A percentile compares a stretch with the other conserved stretches of the same genome.
These are phyloP conservation scores for Podarcis muralis DNA, from an alignment of 2,113 vertebrate genomes.

Conservation along the genomic window DNA sequence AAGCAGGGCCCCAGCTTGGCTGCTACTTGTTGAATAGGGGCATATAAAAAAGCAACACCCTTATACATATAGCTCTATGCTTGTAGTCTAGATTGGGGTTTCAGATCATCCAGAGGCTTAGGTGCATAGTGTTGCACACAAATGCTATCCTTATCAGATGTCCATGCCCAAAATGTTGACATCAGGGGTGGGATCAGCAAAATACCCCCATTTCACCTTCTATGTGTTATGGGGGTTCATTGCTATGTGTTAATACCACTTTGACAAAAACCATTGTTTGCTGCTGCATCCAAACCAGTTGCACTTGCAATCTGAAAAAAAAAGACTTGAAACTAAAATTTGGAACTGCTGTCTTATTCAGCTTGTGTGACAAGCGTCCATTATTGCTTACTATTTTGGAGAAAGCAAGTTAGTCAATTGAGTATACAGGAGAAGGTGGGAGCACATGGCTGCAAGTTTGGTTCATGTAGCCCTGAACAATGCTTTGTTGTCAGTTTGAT, in stretches of 20 bases:
- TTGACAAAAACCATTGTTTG: background rate
- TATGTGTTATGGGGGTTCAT: background rate
- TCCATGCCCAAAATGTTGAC: background rate
- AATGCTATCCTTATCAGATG: background rate
- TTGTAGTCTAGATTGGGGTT: no score
- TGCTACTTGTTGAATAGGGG: background rate
- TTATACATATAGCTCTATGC: background rate
- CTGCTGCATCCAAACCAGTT: background rate
- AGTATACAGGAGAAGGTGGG: background rate
- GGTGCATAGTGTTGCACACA: background rate
- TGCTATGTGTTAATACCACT: background rate
- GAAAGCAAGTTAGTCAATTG: background rate
- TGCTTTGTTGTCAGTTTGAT: background rate
- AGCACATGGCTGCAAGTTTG: background rate
- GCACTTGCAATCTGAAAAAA: background rate
- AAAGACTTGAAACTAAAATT: background rate
- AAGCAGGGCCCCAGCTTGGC: no score
- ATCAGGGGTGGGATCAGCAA: background rate
- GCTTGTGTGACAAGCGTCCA: background rate
- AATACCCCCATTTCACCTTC: background rate
- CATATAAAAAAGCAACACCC: background rate
- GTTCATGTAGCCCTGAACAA: background rate
- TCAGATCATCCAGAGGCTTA: background rate
- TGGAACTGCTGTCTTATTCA: background rate
- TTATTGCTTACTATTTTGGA: background rate